Conservation (phyloP, 1,140 invertebrate genomes). For the Amyelois transitella region DNA sequence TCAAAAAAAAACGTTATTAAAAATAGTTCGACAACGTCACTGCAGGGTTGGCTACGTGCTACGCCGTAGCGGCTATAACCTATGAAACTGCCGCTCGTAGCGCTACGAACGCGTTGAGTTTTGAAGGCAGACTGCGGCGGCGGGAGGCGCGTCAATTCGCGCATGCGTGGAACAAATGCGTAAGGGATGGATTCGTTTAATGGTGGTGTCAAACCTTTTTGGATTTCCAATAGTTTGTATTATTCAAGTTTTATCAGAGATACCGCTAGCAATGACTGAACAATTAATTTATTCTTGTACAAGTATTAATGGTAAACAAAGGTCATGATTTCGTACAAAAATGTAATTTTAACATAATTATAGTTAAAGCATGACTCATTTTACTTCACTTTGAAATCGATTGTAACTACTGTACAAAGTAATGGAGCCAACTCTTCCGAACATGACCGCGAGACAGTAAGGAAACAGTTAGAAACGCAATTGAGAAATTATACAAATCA, state of each 20-base stretch:
- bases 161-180: constrained; percentile 44
- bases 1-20: constrained; percentile 20
- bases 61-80: constrained; percentile 33
- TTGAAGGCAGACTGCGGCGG: constrained; percentile 41
- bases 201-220: constrained; percentile 50
- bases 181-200: constrained; percentile 58
- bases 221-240: constrained; percentile 38
- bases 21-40: constrained; percentile 19
- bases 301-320: no score
- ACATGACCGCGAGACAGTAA: no score
- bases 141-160: constrained; percentile 38
- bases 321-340: no score
- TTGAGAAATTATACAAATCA: no score
- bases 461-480: no score
- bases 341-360: no score
- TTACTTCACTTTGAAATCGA: no score
- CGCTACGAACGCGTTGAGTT: constrained; percentile 15
- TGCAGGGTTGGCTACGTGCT: constrained; percentile 36
- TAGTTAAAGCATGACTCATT: no score
- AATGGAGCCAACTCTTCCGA: no score
- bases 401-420: no score
- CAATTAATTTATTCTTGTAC: no score
- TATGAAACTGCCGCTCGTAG: constrained; percentile 25
- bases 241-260: constrained; percentile 4
- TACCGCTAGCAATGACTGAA: background rate